Evolutionary conservation across 2,113 vertebrate species (phyloP).

Genomic region (Pluvianellus socialis): DNA sequence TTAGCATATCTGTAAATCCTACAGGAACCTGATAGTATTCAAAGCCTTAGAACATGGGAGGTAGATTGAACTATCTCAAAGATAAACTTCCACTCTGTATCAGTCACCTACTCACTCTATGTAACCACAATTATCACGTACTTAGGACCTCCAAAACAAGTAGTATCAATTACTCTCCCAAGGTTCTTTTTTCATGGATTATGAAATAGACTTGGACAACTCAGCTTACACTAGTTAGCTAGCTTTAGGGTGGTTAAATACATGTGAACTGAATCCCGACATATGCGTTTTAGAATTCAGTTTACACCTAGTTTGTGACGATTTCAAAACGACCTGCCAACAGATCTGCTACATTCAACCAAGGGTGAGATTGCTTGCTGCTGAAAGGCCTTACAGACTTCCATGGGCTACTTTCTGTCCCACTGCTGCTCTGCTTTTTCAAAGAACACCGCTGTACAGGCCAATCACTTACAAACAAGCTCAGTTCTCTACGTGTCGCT

Average conservation of each 20-base stretch:
- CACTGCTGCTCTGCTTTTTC: background rate
- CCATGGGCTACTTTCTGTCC: background rate
- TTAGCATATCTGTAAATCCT: background rate
- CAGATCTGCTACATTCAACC: background rate
- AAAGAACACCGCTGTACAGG: background rate
- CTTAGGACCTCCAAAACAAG: background rate
- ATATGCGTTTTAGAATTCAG: background rate
- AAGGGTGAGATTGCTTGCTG: background rate
- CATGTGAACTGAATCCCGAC: background rate
- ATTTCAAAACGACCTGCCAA: background rate
- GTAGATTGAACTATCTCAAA: background rate
- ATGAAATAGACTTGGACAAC: background rate
- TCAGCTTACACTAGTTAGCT: background rate
- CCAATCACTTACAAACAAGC: background rate
- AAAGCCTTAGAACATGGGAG: background rate
- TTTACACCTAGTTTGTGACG: background rate
- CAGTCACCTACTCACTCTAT: background rate
- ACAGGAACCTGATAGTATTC: background rate
- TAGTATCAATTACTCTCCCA: background rate
- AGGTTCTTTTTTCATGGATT: background rate
- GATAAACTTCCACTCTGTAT: background rate
- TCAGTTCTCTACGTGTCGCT: background rate
- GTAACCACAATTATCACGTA: background rate
- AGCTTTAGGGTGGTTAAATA: background rate
- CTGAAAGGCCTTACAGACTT: background rate